These are phyloP conservation scores for Yponomeuta plumbellus DNA, from an alignment of 2,888 invertebrate species.

Conservation along the genomic window DNA sequence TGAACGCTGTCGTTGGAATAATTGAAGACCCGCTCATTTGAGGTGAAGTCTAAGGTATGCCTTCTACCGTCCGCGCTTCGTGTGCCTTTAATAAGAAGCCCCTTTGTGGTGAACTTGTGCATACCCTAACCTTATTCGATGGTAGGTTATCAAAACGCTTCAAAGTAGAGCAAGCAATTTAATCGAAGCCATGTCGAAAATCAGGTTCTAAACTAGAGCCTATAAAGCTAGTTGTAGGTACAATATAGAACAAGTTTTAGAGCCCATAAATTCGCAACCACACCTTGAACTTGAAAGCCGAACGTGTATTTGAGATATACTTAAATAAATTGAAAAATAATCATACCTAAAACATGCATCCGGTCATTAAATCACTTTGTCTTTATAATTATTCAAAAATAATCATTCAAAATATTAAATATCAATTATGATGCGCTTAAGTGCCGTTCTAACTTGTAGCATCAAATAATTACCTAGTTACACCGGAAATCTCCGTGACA, in stretches of 20 bases:
- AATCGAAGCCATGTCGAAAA: neutral
- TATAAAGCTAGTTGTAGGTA: neutral
- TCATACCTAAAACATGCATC: constrained; percentile 1
- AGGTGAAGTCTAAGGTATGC: neutral
- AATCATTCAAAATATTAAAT: constrained; percentile 6
- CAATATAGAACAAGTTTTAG: neutral
- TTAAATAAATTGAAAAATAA: neutral
- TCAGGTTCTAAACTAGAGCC: neutral
- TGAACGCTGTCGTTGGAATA: constrained; percentile 62
- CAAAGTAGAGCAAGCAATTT: neutral
- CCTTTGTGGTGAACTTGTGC: neutral
- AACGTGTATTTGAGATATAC: neutral
- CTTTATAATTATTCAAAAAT: neutral
- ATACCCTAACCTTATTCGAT: neutral
- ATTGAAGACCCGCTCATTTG: constrained; percentile 42
- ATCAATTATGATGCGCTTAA: constrained; percentile 17
- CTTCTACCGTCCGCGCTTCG: neutral
- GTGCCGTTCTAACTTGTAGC: neutral
- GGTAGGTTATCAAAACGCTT: neutral
- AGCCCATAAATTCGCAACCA: neutral
- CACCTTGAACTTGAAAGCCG: constrained; percentile 7
- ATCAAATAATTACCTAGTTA: neutral
- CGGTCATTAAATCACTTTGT: neutral
- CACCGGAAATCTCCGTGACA: constrained; percentile 21
- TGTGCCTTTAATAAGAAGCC: neutral